A percentile compares a stretch with the other conserved stretches of the same genome.
phyloP scores from a whole-genome alignment of 2,113 vertebrate species.

The Colossoma macropomum region DNA sequence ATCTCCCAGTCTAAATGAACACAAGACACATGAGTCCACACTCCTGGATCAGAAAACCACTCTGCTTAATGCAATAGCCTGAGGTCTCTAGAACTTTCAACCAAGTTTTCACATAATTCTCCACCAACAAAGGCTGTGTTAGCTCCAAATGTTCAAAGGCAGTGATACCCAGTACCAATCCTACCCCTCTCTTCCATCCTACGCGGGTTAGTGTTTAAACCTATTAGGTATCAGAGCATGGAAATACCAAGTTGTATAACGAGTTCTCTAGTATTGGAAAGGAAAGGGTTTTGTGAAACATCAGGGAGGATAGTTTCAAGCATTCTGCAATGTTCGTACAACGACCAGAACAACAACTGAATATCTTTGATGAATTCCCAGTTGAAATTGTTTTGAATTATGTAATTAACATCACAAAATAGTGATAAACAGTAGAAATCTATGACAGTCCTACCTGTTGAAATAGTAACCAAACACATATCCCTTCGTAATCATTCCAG shows the following conservation, averaged over 20 bases:
- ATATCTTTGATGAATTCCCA: background rate
- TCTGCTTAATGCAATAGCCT: conserved; percentile 15
- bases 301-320: background rate
- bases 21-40: background rate
- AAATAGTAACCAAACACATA: no score
- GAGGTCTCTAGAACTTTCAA: conserved; percentile 29
- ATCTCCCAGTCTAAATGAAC: background rate
- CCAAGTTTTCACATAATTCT: background rate
- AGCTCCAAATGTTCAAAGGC: background rate
- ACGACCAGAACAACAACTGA: background rate
- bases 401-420: background rate
- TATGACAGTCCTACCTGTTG: no score
- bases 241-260: background rate
- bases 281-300: background rate
- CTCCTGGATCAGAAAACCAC: background rate
- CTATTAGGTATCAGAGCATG: background rate
- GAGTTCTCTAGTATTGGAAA: no score
- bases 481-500: no score
- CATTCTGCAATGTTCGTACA: background rate
- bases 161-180: background rate
- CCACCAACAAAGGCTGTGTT: background rate
- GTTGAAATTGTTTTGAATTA: background rate
- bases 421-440: background rate
- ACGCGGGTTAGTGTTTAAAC: no score
- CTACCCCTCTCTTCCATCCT: no score